Conservation (phyloP, 64 coral and sea anemone genomes). For the Cladopsammia gracilis region DNA sequence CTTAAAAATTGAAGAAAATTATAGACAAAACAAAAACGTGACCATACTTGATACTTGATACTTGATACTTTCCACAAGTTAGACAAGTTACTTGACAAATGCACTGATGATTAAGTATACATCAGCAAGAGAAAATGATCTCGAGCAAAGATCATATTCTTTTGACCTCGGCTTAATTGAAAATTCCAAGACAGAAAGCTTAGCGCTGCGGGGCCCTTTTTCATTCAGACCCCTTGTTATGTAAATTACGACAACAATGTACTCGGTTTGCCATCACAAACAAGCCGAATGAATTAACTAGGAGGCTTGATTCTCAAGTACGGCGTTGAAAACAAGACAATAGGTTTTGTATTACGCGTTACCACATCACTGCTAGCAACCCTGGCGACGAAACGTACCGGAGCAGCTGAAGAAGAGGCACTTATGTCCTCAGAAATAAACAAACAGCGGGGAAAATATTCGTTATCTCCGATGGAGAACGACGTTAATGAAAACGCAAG, state of each 20-base stretch:
- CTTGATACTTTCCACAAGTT: too few species aligned
- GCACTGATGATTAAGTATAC: too few species aligned
- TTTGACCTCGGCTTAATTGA: too few species aligned
- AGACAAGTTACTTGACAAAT: too few species aligned
- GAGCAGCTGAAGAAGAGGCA: not conserved
- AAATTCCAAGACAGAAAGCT: too few species aligned
- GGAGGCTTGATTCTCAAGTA: not conserved
- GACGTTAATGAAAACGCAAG: not conserved
- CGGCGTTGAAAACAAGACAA: not conserved
- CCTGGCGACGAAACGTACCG: not conserved
- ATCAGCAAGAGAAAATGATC: too few species aligned
- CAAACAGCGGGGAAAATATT: not conserved
- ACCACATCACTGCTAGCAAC: not conserved
- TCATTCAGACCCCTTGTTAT: not conserved
- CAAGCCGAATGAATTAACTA: not conserved
- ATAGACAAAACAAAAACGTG: too few species aligned
- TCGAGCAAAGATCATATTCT: too few species aligned
- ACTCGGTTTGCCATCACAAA: not conserved
- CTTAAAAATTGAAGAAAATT: too few species aligned
- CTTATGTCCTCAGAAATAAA: not conserved
- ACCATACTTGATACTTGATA: too few species aligned
- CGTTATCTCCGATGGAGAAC: not conserved
- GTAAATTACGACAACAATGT: conserved; percentile 23
- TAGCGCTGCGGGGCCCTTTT: not conserved
- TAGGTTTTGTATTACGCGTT: not conserved